Conservation (phyloP, 1,140 invertebrate genomes). For the Thaumatotibia leucotreta region DNA sequence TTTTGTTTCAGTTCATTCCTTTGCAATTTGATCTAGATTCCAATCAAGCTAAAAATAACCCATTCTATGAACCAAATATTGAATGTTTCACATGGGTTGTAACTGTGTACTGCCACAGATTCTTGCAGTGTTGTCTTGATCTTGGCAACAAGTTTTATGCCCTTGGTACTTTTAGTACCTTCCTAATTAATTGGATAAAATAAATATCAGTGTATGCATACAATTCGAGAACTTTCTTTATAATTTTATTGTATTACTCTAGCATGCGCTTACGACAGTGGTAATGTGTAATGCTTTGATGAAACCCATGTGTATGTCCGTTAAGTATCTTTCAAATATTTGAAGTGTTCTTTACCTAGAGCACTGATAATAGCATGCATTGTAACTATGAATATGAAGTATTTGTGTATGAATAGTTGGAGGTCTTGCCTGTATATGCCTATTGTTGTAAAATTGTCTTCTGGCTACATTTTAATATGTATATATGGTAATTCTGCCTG, state of each 20-base stretch:
- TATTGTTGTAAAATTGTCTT: slow-evolving; percentile 13
- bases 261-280: background rate
- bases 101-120: background rate
- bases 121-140: background rate
- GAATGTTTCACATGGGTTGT: background rate
- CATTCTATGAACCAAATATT: slow-evolving; percentile 9
- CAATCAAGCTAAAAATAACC: slow-evolving; percentile 10
- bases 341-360: background rate
- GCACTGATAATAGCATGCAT: slow-evolving; percentile 7
- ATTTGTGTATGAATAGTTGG: slow-evolving; percentile 12
- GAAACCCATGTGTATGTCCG: background rate
- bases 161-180: background rate
- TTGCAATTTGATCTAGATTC: slow-evolving; percentile 13
- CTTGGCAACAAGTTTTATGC: background rate
- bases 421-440: slow-evolving; percentile 6
- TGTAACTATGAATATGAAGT: slow-evolving; percentile 3
- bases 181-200: background rate
- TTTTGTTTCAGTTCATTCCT: slow-evolving; percentile 14
- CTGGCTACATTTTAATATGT: background rate
- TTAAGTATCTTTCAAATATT: slow-evolving; percentile 5
- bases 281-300: background rate
- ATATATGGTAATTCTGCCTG: slow-evolving; percentile 5
- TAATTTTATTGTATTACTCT: background rate
- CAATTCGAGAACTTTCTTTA: background rate
- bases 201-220: background rate